These are phyloP conservation scores for Rhamphomyia laevipes DNA, from an alignment of 2,888 invertebrate species.

Conservation along the genomic window DNA sequence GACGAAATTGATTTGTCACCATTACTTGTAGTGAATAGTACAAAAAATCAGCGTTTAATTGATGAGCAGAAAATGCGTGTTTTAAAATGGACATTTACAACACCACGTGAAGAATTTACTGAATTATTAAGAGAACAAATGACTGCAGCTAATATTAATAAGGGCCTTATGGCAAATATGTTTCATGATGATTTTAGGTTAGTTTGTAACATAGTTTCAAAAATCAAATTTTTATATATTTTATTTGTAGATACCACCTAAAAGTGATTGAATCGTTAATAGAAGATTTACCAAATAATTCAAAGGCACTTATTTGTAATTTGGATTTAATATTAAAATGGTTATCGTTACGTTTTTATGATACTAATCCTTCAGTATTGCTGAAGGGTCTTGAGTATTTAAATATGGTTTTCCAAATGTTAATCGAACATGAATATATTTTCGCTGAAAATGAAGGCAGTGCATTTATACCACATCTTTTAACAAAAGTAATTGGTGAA, in stretches of 20 bases:
- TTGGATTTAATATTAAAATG: conserved; percentile 92
- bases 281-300: conserved; percentile 70
- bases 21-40: conserved; percentile 65
- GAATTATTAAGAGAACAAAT: conserved; percentile 86
- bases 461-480: conserved; percentile 88
- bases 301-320: conserved; percentile 73
- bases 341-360: conserved; percentile 93
- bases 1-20: conserved; percentile 77
- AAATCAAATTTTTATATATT: neutral
- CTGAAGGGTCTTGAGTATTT: conserved; percentile 92
- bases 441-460: conserved; percentile 85
- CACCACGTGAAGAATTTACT: conserved; percentile 87
- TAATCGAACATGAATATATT: conserved; percentile 70
- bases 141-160: conserved; percentile 77
- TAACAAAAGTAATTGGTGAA: conserved; percentile 62
- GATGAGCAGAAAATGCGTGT: conserved; percentile 91
- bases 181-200: conserved; percentile 87
- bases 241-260: conserved; percentile 68
- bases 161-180: conserved; percentile 76
- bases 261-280: conserved; percentile 86
- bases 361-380: conserved; percentile 95
- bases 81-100: conserved; percentile 90
- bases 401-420: conserved; percentile 64
- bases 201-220: neutral
- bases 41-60: conserved; percentile 83